Percentiles rank a stretch among this genome's conserved stretches.
Evolutionary conservation across 2,888 invertebrate species (phyloP).

Genomic region (Melangyna quadrimaculata): DNA sequence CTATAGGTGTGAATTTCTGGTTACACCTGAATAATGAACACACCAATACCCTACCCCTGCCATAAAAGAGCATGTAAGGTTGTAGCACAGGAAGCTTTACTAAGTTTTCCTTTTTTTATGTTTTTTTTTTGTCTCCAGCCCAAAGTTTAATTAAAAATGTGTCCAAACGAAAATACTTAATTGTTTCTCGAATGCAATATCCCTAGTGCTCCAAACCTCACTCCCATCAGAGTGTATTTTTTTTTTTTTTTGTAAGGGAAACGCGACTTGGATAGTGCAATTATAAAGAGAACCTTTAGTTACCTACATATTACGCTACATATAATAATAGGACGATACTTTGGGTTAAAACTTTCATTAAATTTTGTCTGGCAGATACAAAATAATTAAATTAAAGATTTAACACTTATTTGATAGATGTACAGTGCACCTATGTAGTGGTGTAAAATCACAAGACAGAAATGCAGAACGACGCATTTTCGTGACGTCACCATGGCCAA

Average conservation of each 20-base stretch:
- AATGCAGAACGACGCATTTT: no score
- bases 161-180: conserved; percentile 59
- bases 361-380: not conserved
- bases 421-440: no score
- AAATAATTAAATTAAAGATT: conserved; percentile 13
- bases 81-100: not conserved
- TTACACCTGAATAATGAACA: conserved; percentile 29
- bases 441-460: no score
- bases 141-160: conserved; percentile 67
- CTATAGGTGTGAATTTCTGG: not conserved
- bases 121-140: not conserved
- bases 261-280: conserved; percentile 2
- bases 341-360: not conserved
- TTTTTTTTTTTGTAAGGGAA: not conserved
- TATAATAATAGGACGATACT: not conserved
- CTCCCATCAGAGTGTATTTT: not conserved
- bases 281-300: not conserved
- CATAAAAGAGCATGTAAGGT: not conserved
- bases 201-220: no score
- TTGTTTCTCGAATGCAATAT: conserved; percentile 52
- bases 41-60: not conserved
- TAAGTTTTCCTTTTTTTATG: not conserved
- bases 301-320: not conserved
- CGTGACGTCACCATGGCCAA: no score
- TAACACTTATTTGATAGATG: no score